phyloP scores from a whole-genome alignment of 2,113 vertebrate species.

The Girardinichthys multiradiatus region DNA sequence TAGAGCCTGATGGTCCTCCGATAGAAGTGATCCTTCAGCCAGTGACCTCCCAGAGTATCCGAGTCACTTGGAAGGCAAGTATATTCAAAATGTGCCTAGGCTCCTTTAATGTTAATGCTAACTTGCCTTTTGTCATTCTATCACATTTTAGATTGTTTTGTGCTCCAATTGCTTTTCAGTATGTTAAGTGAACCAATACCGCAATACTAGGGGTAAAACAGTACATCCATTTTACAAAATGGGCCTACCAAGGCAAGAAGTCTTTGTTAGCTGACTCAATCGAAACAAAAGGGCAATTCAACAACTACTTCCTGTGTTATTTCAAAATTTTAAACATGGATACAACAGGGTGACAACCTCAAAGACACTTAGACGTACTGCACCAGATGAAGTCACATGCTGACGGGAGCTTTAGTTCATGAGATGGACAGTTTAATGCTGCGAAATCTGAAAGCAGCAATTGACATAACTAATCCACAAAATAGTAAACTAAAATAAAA shows the following conservation, averaged over 20 bases:
- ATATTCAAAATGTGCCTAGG: neutral
- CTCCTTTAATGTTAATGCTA: neutral
- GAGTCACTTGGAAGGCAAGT: conserved; percentile 97
- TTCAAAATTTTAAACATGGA: too few species aligned
- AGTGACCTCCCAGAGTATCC: conserved; percentile 95
- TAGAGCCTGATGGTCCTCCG: conserved; percentile 95
- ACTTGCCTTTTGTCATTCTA: neutral
- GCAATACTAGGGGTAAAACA: neutral
- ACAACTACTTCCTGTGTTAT: too few species aligned
- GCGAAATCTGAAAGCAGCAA: too few species aligned
- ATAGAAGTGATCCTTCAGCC: conserved; percentile 96
- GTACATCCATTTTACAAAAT: neutral
- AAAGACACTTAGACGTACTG: neutral
- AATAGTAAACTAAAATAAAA: neutral
- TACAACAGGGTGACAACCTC: neutral
- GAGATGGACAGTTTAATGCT: too few species aligned
- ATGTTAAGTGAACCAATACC: neutral
- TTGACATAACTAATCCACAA: neutral
- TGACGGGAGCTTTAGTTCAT: too few species aligned
- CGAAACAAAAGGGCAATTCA: too few species aligned
- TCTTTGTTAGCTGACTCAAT: neutral
- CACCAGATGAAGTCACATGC: neutral
- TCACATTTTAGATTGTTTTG: neutral
- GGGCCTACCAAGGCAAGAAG: neutral
- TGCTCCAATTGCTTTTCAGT: neutral